Evolutionary conservation across 2,113 vertebrate species (phyloP), one percentile per base, ranked within the genome.

Genomic region (Dipodomys stephensi): DNA sequence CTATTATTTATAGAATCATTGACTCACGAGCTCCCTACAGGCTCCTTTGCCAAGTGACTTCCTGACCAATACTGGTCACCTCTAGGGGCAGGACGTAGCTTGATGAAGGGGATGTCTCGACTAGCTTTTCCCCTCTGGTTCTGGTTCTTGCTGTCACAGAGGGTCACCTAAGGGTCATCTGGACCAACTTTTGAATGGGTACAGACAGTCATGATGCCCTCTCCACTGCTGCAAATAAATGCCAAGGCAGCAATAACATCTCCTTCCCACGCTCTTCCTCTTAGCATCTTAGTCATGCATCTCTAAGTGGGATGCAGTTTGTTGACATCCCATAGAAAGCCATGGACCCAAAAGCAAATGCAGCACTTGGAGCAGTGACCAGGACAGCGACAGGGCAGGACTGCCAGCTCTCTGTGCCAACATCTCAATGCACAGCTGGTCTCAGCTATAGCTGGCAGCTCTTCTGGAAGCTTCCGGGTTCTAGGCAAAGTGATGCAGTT

Each of bases 1-100:
- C 93, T 88, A 73, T 94, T 96, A 94, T 96, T 96, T 96, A 94
- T 96, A 91, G 94, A 96, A 78, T 67, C 94, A 95, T 87, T 96
- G 93, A 87, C 95, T 96, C 83, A 32, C 30, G 15, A 64, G 32
- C 87, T 96, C 94, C 91, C 94, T 32, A 4, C 22, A 62, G 93
- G 76, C 62, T 39, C 32, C 83, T 62, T 35, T 80, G 93, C 86
- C 8, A 16, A 86, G 83, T 83, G 87, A 77, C 89, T 93, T 92
- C 84, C 86, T 13, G 2, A 68, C 20, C 0, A 0, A 32, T 4
- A 30, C 83, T n/a, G 81, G 93, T 71, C 86, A 64, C 86, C 82
- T 86, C 74, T 71, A 30, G 68, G 83, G 94, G 25, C 74, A 18
- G 57, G 67, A 64, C 20, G 0, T 60, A 64, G 44, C 49, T 68